Evolutionary conservation across 2,888 invertebrate species (phyloP).

Genomic region (Mimachlamys varia): DNA sequence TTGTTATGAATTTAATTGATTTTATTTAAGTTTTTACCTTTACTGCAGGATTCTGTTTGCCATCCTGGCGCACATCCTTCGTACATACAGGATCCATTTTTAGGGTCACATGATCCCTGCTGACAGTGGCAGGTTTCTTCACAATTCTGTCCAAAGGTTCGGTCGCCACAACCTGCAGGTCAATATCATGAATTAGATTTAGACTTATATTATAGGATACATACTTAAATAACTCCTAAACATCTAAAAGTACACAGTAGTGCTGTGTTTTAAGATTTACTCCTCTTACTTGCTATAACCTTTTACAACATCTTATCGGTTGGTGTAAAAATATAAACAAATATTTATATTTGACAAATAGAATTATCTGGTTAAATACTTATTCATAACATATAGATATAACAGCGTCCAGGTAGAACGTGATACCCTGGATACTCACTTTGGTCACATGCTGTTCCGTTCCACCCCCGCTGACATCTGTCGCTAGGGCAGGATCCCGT

Average conservation of each 20-base stretch:
- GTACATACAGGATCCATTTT: neutral
- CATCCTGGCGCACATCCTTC: neutral
- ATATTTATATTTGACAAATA: too few relatives aligned
- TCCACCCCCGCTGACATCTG: constrained; percentile 1
- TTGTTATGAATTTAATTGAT: too few relatives aligned
- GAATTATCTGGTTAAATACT: too few relatives aligned
- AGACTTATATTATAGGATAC: too few relatives aligned
- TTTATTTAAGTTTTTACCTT: neutral
- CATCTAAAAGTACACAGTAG: too few relatives aligned
- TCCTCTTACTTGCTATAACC: too few relatives aligned
- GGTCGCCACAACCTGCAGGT: neutral
- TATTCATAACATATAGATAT: neutral
- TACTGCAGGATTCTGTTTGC: neutral
- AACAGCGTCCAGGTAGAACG: neutral
- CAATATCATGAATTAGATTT: neutral
- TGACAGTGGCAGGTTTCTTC: neutral
- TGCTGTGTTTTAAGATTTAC: too few relatives aligned
- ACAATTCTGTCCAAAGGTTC: neutral
- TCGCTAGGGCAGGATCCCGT: neutral
- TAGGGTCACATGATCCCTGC: neutral
- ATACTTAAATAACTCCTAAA: too few relatives aligned
- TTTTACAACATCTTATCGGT: too few relatives aligned
- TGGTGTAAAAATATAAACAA: too few relatives aligned
- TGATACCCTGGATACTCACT: neutral
- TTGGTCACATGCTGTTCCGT: neutral